Base-by-base conservation (phyloP, 2,888 invertebrate genomes). In the Drosophila recens region DNA sequence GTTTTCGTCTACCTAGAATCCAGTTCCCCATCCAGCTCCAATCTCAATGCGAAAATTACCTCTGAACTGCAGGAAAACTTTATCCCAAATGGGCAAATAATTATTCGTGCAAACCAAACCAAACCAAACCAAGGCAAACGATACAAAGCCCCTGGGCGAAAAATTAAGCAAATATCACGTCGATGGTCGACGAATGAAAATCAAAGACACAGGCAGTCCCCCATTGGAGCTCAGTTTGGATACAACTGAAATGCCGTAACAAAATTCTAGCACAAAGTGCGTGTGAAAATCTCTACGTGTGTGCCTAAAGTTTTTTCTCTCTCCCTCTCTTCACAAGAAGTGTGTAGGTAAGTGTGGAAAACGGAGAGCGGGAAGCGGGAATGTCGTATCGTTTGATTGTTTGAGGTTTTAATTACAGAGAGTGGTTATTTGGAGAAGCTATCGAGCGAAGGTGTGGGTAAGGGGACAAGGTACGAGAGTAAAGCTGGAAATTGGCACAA, bases 121-220 rank as follows among this genome's bases (percentile, higher is more conserved):
- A 53, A 70, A 67, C 48, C 49, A 56, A 65, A 63, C 23, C 56
- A 49, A 49, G 43, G 65, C 71, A 53, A 51, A 56, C 51, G 61
- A 34, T 23, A 20, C 23, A 38, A 27, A 49, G 46, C 54, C 70
- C 20, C 58, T 59, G 63, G 67, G 67, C 59, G 20, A 76, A 86
- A 78, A 87, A 87, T 86, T 87, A 87, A 84, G 88, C 88, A 84
- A 84, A 84, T 84, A 84, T 87, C 84, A 84, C 84, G 86, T 84
- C 71, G 68, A 67, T 63, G 61, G 63, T 34, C 64, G 56, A 53
- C 75, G 51, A 70, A 61, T 59, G 68, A 53, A 69, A 73, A 75
- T 79, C 79, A 75, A 75, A 75, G 73, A 75, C 59, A 75, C 56
- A 78, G 45, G 30, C 69, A 56, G 43, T 58, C 51, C 64, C n/a